Evolutionary conservation across 2,888 invertebrate species (phyloP).

Genomic region (Xestia c-nigrum): DNA sequence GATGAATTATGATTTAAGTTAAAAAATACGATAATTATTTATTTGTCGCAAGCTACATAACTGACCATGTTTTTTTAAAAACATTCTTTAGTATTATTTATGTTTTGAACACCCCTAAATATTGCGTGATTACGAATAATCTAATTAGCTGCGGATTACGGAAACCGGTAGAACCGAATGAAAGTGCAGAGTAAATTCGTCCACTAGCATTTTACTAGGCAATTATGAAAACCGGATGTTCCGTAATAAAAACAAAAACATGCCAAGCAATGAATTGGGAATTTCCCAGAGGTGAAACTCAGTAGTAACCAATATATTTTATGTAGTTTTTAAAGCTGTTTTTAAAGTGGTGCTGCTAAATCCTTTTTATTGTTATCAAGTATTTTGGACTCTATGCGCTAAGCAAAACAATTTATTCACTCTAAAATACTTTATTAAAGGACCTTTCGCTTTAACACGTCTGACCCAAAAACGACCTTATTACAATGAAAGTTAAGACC

Average conservation of each 20-base stretch:
- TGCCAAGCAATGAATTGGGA: neutral
- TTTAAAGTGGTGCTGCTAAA: neutral
- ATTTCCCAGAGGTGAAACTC: neutral
- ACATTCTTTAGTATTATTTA: neutral
- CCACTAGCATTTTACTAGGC: neutral
- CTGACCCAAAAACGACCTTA: too few relatives aligned
- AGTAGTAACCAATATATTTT: neutral
- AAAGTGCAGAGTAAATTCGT: conserved; percentile 18
- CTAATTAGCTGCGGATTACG: conserved; percentile 12
- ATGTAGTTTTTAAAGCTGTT: neutral
- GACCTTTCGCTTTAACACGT: too few relatives aligned
- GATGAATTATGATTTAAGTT: too few relatives aligned
- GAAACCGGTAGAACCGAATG: conserved; percentile 19
- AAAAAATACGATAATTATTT: too few relatives aligned
- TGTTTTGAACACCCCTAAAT: conserved; percentile 8
- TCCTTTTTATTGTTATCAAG: neutral
- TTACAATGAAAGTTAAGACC: too few relatives aligned
- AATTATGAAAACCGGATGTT: conserved; percentile 16
- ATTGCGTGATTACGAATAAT: conserved; percentile 30
- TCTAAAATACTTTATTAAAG: too few relatives aligned
- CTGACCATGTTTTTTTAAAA: neutral
- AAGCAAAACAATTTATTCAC: too few relatives aligned
- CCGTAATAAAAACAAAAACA: conserved; percentile 4
- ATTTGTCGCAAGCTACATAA: neutral
- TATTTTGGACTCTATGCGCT: too few relatives aligned